These are phyloP conservation scores for Drosophila melanica DNA, from an alignment of 1,140 invertebrate species.

Conservation along the genomic window DNA sequence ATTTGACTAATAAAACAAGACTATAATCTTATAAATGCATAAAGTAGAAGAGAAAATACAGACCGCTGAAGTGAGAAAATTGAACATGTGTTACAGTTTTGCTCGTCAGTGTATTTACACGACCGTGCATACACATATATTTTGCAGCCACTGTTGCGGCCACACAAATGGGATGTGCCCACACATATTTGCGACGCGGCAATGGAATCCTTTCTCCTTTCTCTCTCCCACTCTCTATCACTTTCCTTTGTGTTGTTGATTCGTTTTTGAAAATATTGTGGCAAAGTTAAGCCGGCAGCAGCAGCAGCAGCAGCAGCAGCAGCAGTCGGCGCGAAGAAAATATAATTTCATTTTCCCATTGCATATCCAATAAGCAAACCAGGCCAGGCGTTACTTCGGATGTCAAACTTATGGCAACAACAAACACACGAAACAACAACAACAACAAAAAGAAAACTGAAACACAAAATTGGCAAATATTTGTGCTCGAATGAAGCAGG, in stretches of 20 bases:
- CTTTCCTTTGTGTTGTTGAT: conserved; percentile 22
- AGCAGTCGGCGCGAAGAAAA: conserved; percentile 37
- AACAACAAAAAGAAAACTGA: not conserved
- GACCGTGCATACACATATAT: conserved; percentile 13
- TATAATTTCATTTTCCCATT: conserved; percentile 71
- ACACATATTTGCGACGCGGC: conserved; percentile 17
- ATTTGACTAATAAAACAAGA: no score
- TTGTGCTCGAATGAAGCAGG: not conserved
- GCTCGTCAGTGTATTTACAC: no score
- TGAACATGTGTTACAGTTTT: no score
- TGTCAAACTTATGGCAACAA: conserved; percentile 44
- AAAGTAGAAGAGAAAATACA: no score
- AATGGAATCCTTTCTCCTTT: not conserved
- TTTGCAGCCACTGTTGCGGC: conserved; percentile 20
- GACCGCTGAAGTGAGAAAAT: no score
- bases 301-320: no score
- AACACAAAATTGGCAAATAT: conserved; percentile 18
- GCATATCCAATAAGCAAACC: conserved; percentile 69
- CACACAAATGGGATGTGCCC: conserved; percentile 29
- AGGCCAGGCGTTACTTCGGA: conserved; percentile 37
- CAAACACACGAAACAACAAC: no score
- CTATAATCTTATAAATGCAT: no score
- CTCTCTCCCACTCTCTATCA: not conserved
- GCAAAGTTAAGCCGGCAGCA: conserved; percentile 53
- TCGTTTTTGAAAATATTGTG: conserved; percentile 41